phyloP scores from a whole-genome alignment of 2,888 invertebrate genomes.

The Melieria omissa region DNA sequence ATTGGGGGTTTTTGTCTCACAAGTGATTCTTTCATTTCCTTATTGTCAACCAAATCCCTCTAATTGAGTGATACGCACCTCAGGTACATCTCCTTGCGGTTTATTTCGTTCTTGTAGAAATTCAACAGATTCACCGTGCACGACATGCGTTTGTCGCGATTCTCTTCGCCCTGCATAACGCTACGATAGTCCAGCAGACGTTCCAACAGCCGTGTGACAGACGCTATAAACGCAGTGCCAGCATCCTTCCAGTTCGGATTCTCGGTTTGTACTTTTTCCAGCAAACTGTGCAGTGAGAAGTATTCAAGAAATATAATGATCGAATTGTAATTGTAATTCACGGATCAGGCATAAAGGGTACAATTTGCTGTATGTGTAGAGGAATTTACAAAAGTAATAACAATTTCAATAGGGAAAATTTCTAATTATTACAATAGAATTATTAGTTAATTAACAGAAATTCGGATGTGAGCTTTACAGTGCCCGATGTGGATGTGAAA shows the following conservation, averaged over 20 bases:
- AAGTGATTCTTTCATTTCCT: no score
- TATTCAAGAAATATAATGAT: not conserved
- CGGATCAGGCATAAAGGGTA: not conserved
- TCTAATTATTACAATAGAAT: no score
- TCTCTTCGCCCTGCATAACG: conserved; percentile 95
- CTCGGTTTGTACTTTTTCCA: conserved; percentile 85
- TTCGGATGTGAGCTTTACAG: no score
- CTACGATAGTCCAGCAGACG: conserved; percentile 92
- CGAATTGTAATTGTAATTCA: no score
- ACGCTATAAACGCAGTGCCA: conserved; percentile 91
- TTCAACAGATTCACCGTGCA: conserved; percentile 95
- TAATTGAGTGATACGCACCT: conserved; percentile 60
- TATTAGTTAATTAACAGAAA: no score
- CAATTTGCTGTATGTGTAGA: no score
- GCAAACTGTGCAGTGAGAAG: conserved; percentile 70
- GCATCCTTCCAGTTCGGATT: conserved; percentile 92
- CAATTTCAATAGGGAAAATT: no score
- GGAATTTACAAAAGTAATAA: no score
- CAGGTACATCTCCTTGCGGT: conserved; percentile 94
- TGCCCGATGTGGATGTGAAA: no score
- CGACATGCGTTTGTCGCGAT: conserved; percentile 94
- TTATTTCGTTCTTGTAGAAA: conserved; percentile 96
- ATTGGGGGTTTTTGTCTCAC: not conserved
- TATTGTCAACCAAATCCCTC: no score
- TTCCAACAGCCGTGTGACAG: conserved; percentile 89